Conservation (phyloP, 1,140 invertebrate species). For the Diorhabda sublineata region DNA sequence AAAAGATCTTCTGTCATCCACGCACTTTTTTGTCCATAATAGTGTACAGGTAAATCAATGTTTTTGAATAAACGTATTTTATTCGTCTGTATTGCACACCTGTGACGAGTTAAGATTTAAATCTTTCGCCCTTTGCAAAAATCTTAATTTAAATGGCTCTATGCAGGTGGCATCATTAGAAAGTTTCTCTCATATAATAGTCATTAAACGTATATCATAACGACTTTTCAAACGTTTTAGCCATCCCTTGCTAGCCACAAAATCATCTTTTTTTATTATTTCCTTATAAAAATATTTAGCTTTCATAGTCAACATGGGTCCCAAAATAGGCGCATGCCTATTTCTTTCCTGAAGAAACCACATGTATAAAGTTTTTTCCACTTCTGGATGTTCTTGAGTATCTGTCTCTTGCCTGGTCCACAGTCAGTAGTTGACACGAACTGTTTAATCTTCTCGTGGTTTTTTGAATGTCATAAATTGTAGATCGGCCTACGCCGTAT, state of each 20-base stretch:
- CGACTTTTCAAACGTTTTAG: constrained; percentile 16
- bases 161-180: constrained; percentile 8
- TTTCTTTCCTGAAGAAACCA: constrained; percentile 42
- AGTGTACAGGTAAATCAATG: background rate
- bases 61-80: constrained; percentile 43
- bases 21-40: too few relatives aligned
- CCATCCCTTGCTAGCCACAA: constrained; percentile 38
- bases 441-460: too few relatives aligned
- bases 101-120: constrained; percentile 22
- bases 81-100: constrained; percentile 48
- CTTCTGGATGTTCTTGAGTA: too few relatives aligned
- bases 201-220: constrained; percentile 19
- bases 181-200: constrained; percentile 23
- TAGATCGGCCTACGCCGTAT: constrained; percentile 13
- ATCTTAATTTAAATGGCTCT: too few relatives aligned
- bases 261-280: constrained; percentile 43
- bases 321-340: constrained; percentile 10
- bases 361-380: constrained; percentile 25
- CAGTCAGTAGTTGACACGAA: constrained; percentile 19
- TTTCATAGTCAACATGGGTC: constrained; percentile 40
- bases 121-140: too few relatives aligned
- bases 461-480: too few relatives aligned
- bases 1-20: too few relatives aligned
- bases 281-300: constrained; percentile 13
- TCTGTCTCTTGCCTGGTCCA: too few relatives aligned